phyloP scores from a whole-genome alignment of 2,797 vertebrate genomes.

The Carapus acus region DNA sequence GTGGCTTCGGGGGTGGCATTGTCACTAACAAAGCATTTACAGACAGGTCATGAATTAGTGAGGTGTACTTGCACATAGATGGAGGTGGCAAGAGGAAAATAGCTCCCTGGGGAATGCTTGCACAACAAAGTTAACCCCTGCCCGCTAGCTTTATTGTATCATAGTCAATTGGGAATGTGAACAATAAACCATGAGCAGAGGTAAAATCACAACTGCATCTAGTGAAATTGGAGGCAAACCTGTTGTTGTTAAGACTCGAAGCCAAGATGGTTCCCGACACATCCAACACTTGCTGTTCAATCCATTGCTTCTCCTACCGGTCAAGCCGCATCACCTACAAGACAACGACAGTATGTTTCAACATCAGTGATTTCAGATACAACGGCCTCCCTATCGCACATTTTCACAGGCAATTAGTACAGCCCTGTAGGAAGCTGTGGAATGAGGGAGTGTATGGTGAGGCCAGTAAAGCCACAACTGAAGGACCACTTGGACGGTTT shows the following conservation, averaged over 20 bases:
- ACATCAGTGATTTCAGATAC: constrained; percentile 29
- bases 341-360: constrained; percentile 51
- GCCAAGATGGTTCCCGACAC: too few species aligned
- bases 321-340: too few species aligned
- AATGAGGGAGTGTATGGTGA: constrained; percentile 45
- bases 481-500: constrained; percentile 57
- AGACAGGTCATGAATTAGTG: constrained; percentile 60
- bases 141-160: neutral
- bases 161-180: neutral
- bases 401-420: constrained; percentile 57
- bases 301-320: too few species aligned
- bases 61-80: constrained; percentile 41
- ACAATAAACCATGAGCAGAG: constrained; percentile 1
- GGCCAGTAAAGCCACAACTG: constrained; percentile 47
- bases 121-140: constrained; percentile 57
- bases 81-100: constrained; percentile 41
- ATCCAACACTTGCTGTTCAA: too few species aligned
- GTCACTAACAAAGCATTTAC: constrained; percentile 48
- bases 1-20: constrained; percentile 59
- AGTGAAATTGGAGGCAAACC: neutral
- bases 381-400: constrained; percentile 27
- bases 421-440: constrained; percentile 45
- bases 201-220: neutral
- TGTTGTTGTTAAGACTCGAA: too few species aligned
- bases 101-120: constrained; percentile 47